Conservation (phyloP, 2,797 vertebrate genomes). For the Channa striata region DNA sequence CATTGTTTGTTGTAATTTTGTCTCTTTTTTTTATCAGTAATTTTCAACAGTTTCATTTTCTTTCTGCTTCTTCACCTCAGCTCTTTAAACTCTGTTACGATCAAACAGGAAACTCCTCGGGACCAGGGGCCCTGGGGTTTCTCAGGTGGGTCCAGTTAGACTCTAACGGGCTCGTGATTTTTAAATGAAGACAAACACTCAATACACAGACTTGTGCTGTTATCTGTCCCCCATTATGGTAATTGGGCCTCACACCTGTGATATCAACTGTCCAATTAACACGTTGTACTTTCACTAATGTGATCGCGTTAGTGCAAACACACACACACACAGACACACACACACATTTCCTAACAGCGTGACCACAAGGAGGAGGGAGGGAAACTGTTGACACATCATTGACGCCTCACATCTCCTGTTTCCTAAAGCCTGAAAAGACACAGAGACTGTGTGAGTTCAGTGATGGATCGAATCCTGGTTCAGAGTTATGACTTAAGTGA, state of each 20-base stretch:
- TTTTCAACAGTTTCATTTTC: no score
- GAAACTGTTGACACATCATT: constrained; percentile 44
- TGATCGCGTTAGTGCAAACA: constrained; percentile 40
- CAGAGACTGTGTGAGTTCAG: constrained; percentile 1
- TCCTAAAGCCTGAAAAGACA: constrained; percentile 20
- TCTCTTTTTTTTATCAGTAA: no score
- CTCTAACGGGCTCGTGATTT: no score
- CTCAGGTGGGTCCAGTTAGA: no score
- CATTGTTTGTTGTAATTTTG: no score
- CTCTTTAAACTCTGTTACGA: no score
- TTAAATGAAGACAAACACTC: constrained; percentile 35
- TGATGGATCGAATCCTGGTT: no score
- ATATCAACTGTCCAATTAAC: constrained; percentile 64
- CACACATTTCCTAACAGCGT: background rate
- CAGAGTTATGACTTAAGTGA: no score
- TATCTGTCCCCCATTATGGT: constrained; percentile 47
- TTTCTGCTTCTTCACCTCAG: no score
- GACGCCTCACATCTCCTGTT: constrained; percentile 16
- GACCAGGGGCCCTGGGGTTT: no score
- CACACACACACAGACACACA: constrained; percentile 26
- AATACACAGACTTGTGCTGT: constrained; percentile 46
- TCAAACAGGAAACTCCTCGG: no score
- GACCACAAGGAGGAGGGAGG: constrained; percentile 3
- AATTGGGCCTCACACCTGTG: constrained; percentile 32
- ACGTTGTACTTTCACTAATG: constrained; percentile 68